Percentiles rank a stretch among this genome's conserved stretches.
These are phyloP conservation scores for Brachypodius melanocephalos DNA, from an alignment of 2,113 vertebrate genomes.

Conservation along the genomic window DNA sequence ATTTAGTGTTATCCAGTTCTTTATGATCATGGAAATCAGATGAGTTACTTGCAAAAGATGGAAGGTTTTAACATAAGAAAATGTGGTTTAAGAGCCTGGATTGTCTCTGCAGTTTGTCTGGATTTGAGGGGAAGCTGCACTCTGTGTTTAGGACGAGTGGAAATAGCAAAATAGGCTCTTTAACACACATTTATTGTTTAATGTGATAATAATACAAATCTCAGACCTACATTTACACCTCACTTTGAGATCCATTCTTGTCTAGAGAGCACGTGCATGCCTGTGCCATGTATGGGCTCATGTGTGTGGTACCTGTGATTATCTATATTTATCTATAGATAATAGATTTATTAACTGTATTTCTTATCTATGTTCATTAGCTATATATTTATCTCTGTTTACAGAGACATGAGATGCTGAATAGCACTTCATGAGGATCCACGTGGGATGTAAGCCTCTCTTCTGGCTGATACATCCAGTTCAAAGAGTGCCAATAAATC, in stretches of 20 bases:
- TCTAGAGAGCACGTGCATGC: rapidly evolving
- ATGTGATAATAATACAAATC: neutral
- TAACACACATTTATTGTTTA: neutral
- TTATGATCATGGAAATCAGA: conserved; percentile 69
- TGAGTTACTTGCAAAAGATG: conserved; percentile 23
- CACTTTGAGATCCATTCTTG: neutral
- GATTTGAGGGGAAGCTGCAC: neutral
- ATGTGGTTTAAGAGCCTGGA: neutral
- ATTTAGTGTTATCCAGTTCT: conserved; percentile 71
- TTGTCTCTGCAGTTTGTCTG: neutral
- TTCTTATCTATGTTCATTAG: neutral
- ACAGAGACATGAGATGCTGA: neutral
- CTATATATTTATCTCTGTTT: neutral
- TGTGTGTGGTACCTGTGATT: neutral
- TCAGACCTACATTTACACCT: neutral
- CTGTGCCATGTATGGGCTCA: neutral
- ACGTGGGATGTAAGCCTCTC: neutral
- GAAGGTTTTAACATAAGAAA: conserved; percentile 28
- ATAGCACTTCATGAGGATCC: neutral
- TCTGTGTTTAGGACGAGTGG: neutral
- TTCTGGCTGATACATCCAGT: neutral
- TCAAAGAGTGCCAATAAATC: neutral
- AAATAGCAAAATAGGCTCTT: neutral
- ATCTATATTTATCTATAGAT: neutral
- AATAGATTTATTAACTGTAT: neutral